phyloP scores from a whole-genome alignment of 2,888 invertebrate species.

The Deilephila elpenor region DNA sequence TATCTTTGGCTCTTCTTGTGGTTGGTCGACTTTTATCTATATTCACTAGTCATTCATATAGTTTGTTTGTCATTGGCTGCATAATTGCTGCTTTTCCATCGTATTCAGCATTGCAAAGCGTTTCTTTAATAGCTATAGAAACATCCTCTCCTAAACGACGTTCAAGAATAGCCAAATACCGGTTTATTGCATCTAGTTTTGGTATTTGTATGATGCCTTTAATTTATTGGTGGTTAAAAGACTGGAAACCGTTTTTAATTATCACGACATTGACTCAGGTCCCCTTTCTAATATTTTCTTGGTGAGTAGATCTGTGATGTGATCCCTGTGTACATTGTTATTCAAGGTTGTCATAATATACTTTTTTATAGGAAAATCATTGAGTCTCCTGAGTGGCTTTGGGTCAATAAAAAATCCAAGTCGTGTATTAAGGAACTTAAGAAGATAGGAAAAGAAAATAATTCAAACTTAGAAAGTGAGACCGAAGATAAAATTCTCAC shows the following conservation, averaged over 20 bases:
- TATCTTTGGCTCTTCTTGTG: slow-evolving; percentile 57
- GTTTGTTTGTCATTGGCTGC: slow-evolving; percentile 59
- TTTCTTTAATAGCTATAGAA: slow-evolving; percentile 63
- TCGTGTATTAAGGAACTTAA: slow-evolving; percentile 78
- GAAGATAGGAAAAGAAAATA: slow-evolving; percentile 83
- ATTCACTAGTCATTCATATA: slow-evolving; percentile 54
- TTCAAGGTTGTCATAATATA: neutral
- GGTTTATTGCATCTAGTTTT: slow-evolving; percentile 53
- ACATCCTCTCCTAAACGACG: slow-evolving; percentile 61
- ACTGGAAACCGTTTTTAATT: slow-evolving; percentile 62
- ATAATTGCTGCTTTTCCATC: slow-evolving; percentile 61
- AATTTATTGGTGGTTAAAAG: slow-evolving; percentile 64
- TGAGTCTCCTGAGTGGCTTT: slow-evolving; percentile 87
- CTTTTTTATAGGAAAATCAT: slow-evolving; percentile 79
- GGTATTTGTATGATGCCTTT: slow-evolving; percentile 62
- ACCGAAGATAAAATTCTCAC: slow-evolving; percentile 63
- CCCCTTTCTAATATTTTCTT: slow-evolving; percentile 59
- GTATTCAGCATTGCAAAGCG: slow-evolving; percentile 61
- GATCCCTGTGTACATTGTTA: neutral
- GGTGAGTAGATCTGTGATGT: slow-evolving; percentile 49
- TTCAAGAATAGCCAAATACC: slow-evolving; percentile 53
- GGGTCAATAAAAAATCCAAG: slow-evolving; percentile 77
- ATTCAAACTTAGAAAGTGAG: slow-evolving; percentile 69
- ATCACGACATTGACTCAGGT: slow-evolving; percentile 56
- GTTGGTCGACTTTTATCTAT: slow-evolving; percentile 59